A percentile compares a stretch with the other conserved stretches of the same genome.
phyloP scores from a whole-genome alignment of 64 coral and sea anemone species.

The Dendrophyllia cribrosa region DNA sequence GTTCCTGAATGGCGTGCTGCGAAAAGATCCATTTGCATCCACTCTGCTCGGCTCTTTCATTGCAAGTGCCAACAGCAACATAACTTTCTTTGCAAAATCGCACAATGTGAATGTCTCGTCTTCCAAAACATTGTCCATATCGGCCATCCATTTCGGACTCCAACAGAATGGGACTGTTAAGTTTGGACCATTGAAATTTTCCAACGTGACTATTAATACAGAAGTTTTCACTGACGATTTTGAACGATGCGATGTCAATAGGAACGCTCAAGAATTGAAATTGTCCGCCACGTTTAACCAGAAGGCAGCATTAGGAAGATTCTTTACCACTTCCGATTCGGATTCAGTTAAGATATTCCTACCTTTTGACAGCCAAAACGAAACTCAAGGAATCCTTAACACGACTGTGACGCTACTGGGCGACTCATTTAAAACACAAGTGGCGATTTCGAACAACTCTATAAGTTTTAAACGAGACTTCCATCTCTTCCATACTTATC shows the following conservation, averaged over 20 bases:
- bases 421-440: neutral
- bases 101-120: neutral
- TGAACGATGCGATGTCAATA: neutral
- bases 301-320: neutral
- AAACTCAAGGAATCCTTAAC: neutral
- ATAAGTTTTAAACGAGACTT: neutral
- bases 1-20: neutral
- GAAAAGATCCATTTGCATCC: neutral
- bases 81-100: neutral
- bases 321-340: neutral
- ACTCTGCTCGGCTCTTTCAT: neutral
- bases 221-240: neutral
- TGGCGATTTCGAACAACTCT: conserved; percentile 16
- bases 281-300: neutral
- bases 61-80: neutral
- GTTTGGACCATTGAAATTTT: conserved; percentile 18
- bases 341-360: conserved; percentile 4
- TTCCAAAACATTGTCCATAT: neutral
- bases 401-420: neutral
- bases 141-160: neutral
- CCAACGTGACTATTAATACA: neutral
- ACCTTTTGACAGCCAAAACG: neutral
- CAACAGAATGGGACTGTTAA: neutral
- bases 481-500: conserved; percentile 23
- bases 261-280: neutral